Conservation (phyloP, 2,797 vertebrate genomes). For the Oceanodroma leucorhoa region DNA sequence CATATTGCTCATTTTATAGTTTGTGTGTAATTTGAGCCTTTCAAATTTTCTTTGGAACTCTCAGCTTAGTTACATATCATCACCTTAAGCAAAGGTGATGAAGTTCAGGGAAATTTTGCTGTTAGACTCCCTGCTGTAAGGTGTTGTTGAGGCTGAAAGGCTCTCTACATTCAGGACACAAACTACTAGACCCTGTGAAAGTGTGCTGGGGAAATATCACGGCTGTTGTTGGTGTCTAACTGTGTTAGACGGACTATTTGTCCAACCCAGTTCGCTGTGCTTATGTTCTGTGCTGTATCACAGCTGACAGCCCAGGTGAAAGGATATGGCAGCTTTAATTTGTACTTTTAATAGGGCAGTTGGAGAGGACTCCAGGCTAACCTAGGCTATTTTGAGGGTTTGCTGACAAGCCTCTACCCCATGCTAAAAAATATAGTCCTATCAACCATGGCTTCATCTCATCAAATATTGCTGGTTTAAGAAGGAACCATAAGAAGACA, state of each 20-base stretch:
- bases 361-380: not conserved
- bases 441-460: not conserved
- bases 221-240: not conserved
- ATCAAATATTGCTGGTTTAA: not conserved
- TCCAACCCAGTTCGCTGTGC: not conserved
- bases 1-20: not conserved
- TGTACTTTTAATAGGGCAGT: not conserved
- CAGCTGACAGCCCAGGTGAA: fast-evolving
- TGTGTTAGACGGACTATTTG: not conserved
- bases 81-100: not conserved
- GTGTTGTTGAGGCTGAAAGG: not conserved
- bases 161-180: not conserved
- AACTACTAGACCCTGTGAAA: not conserved
- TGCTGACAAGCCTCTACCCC: not conserved
- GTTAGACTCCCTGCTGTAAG: not conserved
- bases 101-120: not conserved
- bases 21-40: not conserved
- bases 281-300: not conserved
- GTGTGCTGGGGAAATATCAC: not conserved
- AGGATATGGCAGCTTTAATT: not conserved
- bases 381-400: not conserved
- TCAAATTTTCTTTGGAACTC: not conserved
- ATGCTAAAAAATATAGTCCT: not conserved
- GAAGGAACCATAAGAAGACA: not conserved
- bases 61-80: not conserved